A percentile compares a stretch with the other conserved stretches of the same genome.
phyloP scores from a whole-genome alignment of 2,888 invertebrate genomes.

The Colletes collaris region DNA sequence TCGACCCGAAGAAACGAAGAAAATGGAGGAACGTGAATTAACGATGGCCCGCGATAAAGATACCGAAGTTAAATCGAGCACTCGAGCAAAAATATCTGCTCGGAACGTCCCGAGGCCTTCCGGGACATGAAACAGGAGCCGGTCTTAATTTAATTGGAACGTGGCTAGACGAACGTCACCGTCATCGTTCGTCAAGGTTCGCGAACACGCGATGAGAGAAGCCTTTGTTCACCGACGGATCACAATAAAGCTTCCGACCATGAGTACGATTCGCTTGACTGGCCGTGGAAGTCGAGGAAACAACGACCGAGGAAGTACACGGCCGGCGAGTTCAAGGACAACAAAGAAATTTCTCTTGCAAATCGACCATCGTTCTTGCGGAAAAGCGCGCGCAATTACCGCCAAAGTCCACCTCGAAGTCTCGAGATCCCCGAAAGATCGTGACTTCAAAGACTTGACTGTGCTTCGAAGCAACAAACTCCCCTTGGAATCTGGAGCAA shows the following conservation, averaged over 20 bases:
- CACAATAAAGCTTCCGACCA: slow-evolving; percentile 59
- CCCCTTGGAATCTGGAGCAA: too few relatives aligned
- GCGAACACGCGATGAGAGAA: slow-evolving; percentile 40
- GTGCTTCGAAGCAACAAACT: too few relatives aligned
- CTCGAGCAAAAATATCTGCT: too few relatives aligned
- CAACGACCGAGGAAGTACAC: slow-evolving; percentile 56
- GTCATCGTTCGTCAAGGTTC: slow-evolving; percentile 50
- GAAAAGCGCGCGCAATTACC: slow-evolving; percentile 17
- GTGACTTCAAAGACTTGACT: too few relatives aligned
- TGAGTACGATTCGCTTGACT: slow-evolving; percentile 66
- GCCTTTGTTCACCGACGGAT: slow-evolving; percentile 55
- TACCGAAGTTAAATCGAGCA: too few relatives aligned
- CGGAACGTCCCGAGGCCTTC: neutral
- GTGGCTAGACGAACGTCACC: slow-evolving; percentile 25
- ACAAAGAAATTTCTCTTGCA: slow-evolving; percentile 44
- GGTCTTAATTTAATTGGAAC: slow-evolving; percentile 42
- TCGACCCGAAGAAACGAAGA: too few relatives aligned
- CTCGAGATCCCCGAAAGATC: neutral
- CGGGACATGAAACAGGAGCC: slow-evolving; percentile 6
- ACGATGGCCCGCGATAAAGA: too few relatives aligned
- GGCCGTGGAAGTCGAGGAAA: slow-evolving; percentile 55
- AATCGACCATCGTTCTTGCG: slow-evolving; percentile 27
- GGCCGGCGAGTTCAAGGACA: slow-evolving; percentile 57
- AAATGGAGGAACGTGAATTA: too few relatives aligned
- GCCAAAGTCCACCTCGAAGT: neutral